Percentiles rank a stretch among this genome's conserved stretches.
These are phyloP conservation scores for Varanus salvator DNA, from an alignment of 2,113 vertebrate species.

Conservation along the genomic window DNA sequence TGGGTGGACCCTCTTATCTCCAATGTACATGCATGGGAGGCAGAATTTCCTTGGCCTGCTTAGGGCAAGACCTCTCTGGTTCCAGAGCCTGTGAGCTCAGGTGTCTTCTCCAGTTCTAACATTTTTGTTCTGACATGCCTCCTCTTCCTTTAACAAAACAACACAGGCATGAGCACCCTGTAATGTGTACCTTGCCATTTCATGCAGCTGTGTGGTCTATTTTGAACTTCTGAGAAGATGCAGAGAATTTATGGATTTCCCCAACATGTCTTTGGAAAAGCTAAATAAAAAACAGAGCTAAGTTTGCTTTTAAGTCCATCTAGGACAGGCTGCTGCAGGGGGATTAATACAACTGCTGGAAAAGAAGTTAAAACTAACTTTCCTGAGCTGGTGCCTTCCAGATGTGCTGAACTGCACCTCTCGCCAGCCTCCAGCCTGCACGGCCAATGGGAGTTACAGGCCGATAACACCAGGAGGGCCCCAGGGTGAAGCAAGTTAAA, in stretches of 20 bases:
- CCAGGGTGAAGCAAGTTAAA: too few species aligned
- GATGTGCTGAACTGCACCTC: background rate
- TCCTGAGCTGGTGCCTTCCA: too few species aligned
- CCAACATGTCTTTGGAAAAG: background rate
- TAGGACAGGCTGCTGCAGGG: background rate
- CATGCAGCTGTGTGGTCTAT: background rate
- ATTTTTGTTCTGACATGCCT: background rate
- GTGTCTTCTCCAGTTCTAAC: background rate
- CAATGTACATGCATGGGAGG: background rate
- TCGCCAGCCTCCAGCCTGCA: too few species aligned
- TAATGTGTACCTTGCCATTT: background rate
- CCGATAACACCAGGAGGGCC: too few species aligned
- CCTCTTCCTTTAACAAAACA: background rate
- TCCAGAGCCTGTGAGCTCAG: background rate
- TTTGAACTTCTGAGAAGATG: background rate
- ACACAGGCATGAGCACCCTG: background rate
- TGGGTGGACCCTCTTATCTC: background rate
- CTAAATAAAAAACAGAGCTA: background rate
- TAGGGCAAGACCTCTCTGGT: background rate
- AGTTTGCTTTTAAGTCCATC: background rate
- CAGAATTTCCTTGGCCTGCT: background rate
- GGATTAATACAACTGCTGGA: background rate
- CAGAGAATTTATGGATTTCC: background rate
- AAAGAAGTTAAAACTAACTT: too few species aligned
- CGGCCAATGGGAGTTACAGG: too few species aligned